Percentiles rank a stretch among this genome's conserved stretches.
These are phyloP conservation scores for Hyles lineata DNA, from an alignment of 2,888 invertebrate genomes.

Conservation along the genomic window DNA sequence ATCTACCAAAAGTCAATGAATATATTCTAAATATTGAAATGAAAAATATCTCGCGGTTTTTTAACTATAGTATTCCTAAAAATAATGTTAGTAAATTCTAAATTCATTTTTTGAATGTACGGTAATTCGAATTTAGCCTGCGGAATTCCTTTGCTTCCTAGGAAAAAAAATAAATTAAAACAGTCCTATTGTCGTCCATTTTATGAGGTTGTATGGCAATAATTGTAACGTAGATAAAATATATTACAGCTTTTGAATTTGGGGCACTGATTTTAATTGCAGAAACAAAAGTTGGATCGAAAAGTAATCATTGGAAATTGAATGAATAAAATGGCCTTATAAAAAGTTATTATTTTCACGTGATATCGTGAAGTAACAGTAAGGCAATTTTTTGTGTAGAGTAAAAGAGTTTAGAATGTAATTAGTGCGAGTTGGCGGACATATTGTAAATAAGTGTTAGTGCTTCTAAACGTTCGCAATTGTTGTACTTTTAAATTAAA, in stretches of 20 bases:
- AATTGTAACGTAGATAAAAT: background rate
- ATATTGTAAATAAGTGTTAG: background rate
- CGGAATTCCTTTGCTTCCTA: too few relatives aligned
- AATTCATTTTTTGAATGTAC: too few relatives aligned
- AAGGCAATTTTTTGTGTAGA: background rate
- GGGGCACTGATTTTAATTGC: conserved; percentile 11
- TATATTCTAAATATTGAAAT: too few relatives aligned
- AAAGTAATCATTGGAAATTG: conserved; percentile 1
- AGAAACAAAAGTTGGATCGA: background rate
- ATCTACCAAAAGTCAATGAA: too few relatives aligned
- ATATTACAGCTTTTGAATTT: conserved; percentile 4
- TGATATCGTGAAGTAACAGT: background rate
- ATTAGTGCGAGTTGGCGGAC: too few relatives aligned
- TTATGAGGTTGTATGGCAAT: background rate
- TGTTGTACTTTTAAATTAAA: too few relatives aligned
- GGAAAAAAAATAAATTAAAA: too few relatives aligned
- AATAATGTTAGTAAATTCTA: too few relatives aligned
- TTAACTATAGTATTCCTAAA: too few relatives aligned
- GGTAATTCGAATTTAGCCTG: too few relatives aligned
- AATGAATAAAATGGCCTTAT: background rate
- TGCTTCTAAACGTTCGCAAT: too few relatives aligned
- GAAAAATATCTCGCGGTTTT: too few relatives aligned
- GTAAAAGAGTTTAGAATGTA: background rate
- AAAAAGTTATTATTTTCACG: background rate
- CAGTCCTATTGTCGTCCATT: background rate